These are phyloP conservation scores for Stratiomys singularior DNA, from an alignment of 2,888 invertebrate genomes.

Conservation along the genomic window DNA sequence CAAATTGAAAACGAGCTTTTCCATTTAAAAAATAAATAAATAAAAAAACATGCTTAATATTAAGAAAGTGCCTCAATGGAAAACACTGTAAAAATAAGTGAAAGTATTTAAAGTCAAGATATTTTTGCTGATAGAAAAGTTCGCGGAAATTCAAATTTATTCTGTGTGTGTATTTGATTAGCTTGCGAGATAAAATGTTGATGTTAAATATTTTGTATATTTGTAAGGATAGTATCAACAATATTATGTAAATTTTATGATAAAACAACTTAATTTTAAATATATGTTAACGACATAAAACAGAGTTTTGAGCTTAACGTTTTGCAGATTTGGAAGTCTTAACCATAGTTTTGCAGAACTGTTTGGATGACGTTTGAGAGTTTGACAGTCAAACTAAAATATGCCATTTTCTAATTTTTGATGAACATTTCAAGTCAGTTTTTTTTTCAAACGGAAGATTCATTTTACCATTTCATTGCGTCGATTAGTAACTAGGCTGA, in stretches of 20 bases:
- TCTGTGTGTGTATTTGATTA: neutral
- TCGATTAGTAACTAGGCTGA: no score
- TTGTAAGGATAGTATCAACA: neutral
- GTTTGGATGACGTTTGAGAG: no score
- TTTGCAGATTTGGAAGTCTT: no score
- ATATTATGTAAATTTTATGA: neutral
- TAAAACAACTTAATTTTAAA: no score
- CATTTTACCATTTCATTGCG: no score
- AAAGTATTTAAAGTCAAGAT: neutral
- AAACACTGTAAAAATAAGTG: neutral
- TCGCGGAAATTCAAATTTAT: neutral
- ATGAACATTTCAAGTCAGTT: no score
- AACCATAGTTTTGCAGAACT: no score
- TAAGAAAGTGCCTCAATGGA: neutral
- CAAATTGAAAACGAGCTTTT: no score
- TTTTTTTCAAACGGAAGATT: no score
- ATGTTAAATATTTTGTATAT: neutral
- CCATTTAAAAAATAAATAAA: neutral
- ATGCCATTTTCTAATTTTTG: no score
- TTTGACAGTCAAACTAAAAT: no score
- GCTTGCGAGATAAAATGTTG: neutral
- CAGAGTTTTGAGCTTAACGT: no score
- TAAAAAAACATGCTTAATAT: constrained; percentile 1
- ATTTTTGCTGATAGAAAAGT: neutral
- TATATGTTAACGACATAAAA: neutral